These are phyloP conservation scores for Microctenopoma lineatum DNA, from an alignment of 2,797 vertebrate species.

Conservation along the genomic window DNA sequence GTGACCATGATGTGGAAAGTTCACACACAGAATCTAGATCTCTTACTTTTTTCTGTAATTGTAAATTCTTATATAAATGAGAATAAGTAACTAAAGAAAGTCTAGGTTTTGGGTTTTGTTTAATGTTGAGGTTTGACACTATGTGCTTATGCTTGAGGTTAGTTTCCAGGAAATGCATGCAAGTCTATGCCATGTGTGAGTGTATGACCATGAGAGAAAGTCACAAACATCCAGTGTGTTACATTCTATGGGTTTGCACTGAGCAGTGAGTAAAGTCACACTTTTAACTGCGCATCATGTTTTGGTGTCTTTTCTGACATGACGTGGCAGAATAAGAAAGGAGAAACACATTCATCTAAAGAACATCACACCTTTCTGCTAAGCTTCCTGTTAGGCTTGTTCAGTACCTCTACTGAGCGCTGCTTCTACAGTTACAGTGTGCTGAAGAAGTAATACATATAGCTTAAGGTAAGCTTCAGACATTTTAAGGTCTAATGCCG, in stretches of 20 bases:
- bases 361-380: conserved; percentile 2
- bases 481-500: neutral
- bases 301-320: neutral
- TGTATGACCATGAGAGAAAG: neutral
- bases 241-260: neutral
- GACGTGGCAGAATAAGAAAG: no score
- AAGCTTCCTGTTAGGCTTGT: neutral
- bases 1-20: neutral
- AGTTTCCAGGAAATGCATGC: neutral
- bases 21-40: no score
- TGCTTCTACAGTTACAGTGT: neutral
- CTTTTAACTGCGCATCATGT: neutral
- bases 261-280: neutral
- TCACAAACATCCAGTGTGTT: neutral
- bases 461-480: neutral
- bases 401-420: neutral
- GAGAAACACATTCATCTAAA: neutral
- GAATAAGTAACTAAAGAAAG: neutral
- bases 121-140: neutral
- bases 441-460: neutral
- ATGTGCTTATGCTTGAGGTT: neutral
- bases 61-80: no score
- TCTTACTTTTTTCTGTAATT: no score
- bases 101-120: neutral
- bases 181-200: neutral